These are phyloP conservation scores for Cepaea nemoralis DNA, from an alignment of 1,140 invertebrate genomes.

Conservation along the genomic window DNA sequence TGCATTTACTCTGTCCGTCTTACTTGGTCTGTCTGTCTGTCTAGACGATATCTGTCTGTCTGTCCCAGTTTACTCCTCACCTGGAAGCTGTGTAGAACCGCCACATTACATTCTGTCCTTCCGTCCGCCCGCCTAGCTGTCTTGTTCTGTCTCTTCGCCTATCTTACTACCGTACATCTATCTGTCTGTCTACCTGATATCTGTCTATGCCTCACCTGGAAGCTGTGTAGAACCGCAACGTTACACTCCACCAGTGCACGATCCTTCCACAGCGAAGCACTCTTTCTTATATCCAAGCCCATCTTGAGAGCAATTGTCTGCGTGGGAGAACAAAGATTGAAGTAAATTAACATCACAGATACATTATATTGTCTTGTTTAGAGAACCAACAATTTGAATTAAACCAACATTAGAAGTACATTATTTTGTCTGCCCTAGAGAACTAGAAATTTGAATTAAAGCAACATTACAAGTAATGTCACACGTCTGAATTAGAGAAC, in stretches of 20 bases:
- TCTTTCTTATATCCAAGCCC: constrained; percentile 87
- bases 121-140: neutral
- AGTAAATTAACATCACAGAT: no score
- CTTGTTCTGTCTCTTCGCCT: neutral
- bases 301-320: constrained; percentile 88
- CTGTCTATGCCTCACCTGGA: constrained; percentile 78
- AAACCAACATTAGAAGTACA: no score
- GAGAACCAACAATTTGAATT: no score
- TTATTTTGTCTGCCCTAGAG: no score
- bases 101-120: neutral
- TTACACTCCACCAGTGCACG: constrained; percentile 91
- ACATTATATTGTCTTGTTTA: no score
- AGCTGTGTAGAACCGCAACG: constrained; percentile 91
- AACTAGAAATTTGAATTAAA: no score
- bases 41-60: neutral
- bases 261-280: constrained; percentile 92
- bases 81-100: constrained; percentile 74
- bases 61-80: constrained; percentile 69
- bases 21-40: neutral
- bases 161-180: neutral
- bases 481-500: no score
- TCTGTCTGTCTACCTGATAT: neutral
- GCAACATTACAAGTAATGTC: no score
- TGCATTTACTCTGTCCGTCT: neutral
- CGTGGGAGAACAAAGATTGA: neutral